phyloP scores from a whole-genome alignment of 2,113 vertebrate species.

The Scalopus aquaticus region DNA sequence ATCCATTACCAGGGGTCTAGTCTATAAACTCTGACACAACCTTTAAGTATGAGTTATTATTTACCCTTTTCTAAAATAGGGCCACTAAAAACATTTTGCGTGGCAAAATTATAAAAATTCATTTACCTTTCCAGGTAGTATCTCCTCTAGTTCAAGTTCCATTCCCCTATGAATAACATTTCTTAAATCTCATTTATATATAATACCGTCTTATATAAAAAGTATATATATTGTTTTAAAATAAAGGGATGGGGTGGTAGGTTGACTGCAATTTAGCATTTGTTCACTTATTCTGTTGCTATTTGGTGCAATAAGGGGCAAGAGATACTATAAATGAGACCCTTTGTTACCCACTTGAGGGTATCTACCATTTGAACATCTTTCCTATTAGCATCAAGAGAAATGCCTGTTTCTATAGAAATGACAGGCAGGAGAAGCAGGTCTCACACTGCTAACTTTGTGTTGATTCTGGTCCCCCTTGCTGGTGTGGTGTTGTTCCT shows the following conservation, averaged over 20 bases:
- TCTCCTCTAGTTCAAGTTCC: conserved; percentile 54
- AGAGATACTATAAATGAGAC: not conserved
- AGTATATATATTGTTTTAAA: conserved; percentile 3
- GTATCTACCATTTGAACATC: not conserved
- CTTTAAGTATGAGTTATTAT: conserved; percentile 84
- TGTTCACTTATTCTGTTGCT: not conserved
- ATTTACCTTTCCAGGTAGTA: conserved; percentile 73
- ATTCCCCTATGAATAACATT: not conserved
- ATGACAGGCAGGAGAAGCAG: not conserved
- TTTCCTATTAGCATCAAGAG: not conserved
- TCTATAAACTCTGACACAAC: conserved; percentile 86
- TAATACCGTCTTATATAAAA: not conserved
- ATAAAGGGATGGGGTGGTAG: not conserved
- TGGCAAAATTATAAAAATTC: conserved; percentile 84
- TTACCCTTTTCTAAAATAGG: conserved; percentile 81
- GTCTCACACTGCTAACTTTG: not conserved
- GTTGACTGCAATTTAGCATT: not conserved
- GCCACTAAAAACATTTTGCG: conserved; percentile 82
- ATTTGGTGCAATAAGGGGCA: not conserved
- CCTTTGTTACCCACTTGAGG: not conserved
- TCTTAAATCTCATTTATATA: not conserved
- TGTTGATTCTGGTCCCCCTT: not conserved
- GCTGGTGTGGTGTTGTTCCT: not conserved
- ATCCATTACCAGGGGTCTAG: conserved; percentile 87
- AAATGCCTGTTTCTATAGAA: not conserved